Base-by-base conservation (phyloP, 2,113 vertebrate genomes). In the Planiliza haematocheilus region DNA sequence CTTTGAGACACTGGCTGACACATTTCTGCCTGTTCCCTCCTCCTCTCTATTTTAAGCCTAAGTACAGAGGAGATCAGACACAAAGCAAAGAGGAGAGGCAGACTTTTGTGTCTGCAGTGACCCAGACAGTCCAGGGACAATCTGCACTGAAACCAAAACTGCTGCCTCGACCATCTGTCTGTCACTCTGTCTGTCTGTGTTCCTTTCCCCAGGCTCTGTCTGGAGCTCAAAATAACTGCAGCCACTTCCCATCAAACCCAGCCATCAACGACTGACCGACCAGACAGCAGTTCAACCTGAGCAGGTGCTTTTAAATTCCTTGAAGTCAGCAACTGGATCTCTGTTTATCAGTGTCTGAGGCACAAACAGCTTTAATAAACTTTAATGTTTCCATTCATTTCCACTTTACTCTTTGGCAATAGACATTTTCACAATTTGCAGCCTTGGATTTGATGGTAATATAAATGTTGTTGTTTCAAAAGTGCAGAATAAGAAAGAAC, bases 81-180 rank as follows among this genome's bases (percentile, higher is more conserved):
- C 24, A 30, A 30, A 30, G 5, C 24, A 30, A 30, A 45, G 38
- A 46, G 48, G 39, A 11, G 36, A 57, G 17, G n/a, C 1, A 1
- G 18, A 57, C 64, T 39, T 58, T 10, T 56, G 52, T 77, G 69
- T 51, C 56, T 68, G 49, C 42, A 20, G 36, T 63, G 63, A 70
- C 65, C 52, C 49, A 45, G 30, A 66, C 63, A 43, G 60, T 70
- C 75, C 70, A 59, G 55, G 55, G 39, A 63, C 66, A 63, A 36
- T 79, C 71, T 51, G 51, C 24, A 1, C 20, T 38, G 46, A 49
- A 51, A 79, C 55, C 37, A 17, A 62, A 49, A 70, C 52, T 42
- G 43, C 82, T 72, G 62, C 41, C 24, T 43, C 42, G 10, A 42
- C 61, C 11, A 13, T 71, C 45, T 24, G 39, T 62, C 57, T 49